Evolutionary conservation across 1,140 invertebrate species (phyloP).

Genomic region (Drosophila malerkotliana): DNA sequence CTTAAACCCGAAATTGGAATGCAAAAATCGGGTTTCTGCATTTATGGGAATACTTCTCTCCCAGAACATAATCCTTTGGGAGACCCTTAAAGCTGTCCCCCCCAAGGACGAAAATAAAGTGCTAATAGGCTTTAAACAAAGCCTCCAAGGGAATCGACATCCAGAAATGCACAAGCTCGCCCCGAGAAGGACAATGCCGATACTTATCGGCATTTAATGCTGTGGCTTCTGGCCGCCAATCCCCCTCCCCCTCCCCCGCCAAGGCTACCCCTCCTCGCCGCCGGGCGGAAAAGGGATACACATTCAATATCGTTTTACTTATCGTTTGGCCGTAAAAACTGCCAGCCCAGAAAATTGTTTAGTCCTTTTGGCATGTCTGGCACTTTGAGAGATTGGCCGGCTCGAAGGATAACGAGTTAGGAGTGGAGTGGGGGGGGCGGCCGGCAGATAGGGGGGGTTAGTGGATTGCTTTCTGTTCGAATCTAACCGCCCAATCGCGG

Average conservation of each 20-base stretch:
- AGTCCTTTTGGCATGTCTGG: slow-evolving; percentile 79
- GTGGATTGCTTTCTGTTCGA: slow-evolving; percentile 42
- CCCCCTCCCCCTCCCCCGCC: background rate
- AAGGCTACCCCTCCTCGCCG: background rate
- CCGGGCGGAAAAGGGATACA: slow-evolving; percentile 40
- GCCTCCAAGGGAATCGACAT: background rate
- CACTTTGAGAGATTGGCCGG: slow-evolving; percentile 78
- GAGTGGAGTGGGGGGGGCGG: background rate
- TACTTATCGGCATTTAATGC: slow-evolving; percentile 76
- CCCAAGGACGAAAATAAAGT: background rate
- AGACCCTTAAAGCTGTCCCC: slow-evolving; percentile 31
- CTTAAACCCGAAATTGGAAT: too few relatives aligned
- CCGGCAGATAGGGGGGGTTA: slow-evolving; percentile 7
- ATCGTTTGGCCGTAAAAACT: slow-evolving; percentile 81
- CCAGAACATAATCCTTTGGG: too few relatives aligned
- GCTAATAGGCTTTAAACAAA: slow-evolving; percentile 72
- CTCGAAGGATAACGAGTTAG: slow-evolving; percentile 8
- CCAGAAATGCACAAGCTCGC: slow-evolving; percentile 3
- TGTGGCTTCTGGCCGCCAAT: slow-evolving; percentile 22
- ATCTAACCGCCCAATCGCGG: slow-evolving; percentile 19
- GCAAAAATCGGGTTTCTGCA: too few relatives aligned
- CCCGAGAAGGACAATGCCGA: slow-evolving; percentile 57
- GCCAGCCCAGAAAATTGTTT: slow-evolving; percentile 81
- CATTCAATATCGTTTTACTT: slow-evolving; percentile 82
- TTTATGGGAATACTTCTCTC: too few relatives aligned